Evolutionary conservation across 2,113 vertebrate genomes (phyloP).

Genomic region (Uropsilus gracilis): DNA sequence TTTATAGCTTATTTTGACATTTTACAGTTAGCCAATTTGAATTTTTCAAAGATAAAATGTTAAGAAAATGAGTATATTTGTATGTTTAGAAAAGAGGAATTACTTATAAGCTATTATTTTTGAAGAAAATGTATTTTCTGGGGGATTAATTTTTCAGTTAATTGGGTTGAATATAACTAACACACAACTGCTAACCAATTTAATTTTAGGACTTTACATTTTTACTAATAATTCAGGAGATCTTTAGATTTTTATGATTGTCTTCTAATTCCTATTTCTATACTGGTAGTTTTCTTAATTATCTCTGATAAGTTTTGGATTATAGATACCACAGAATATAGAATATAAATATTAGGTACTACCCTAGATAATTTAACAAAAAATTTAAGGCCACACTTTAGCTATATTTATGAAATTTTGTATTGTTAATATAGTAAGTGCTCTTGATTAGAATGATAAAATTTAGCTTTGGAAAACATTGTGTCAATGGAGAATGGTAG

Average conservation of each 20-base stretch:
- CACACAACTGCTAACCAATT: slow-evolving; percentile 20
- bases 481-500: background rate
- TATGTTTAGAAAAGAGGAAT: slow-evolving; percentile 11
- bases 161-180: background rate
- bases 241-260: slow-evolving; percentile 28
- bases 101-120: background rate
- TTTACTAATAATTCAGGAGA: slow-evolving; percentile 32
- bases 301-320: background rate
- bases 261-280: slow-evolving; percentile 14
- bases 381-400: background rate
- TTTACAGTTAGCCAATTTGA: slow-evolving; percentile 33
- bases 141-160: slow-evolving; percentile 18
- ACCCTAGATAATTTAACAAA: background rate
- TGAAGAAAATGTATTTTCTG: background rate
- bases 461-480: background rate
- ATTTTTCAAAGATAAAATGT: slow-evolving; percentile 24
- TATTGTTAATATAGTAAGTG: background rate
- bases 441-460: background rate
- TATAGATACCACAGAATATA: background rate
- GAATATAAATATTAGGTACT: background rate
- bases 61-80: background rate
- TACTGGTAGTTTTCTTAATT: too few species aligned
- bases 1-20: background rate
- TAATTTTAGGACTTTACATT: slow-evolving; percentile 35
- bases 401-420: background rate